A percentile compares a stretch with the other conserved stretches of the same genome.
Conservation (phyloP, 2,113 vertebrate species). For the Calyptomena viridis region DNA sequence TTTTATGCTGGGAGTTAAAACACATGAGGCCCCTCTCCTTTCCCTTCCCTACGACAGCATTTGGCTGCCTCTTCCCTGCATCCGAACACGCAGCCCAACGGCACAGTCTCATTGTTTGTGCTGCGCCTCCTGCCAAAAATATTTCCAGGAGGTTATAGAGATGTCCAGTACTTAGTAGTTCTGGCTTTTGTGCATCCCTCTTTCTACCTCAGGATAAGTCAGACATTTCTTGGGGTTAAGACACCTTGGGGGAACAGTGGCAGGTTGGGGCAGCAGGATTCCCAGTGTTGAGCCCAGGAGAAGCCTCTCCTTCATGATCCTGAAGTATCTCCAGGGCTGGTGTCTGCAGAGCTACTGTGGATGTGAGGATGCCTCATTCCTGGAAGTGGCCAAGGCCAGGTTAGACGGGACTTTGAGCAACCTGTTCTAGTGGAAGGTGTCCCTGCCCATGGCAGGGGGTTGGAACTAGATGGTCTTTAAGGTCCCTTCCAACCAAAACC, state of each 20-base stretch:
- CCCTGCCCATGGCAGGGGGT: neutral
- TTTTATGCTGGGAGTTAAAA: slow-evolving; percentile 48
- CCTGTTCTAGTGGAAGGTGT: neutral
- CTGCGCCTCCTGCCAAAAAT: slow-evolving; percentile 32
- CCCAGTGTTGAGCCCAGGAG: neutral
- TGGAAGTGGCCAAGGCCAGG: neutral
- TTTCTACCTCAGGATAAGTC: neutral
- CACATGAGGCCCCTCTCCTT: neutral
- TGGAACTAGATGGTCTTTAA: neutral
- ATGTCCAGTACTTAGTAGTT: neutral
- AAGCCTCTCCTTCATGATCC: neutral
- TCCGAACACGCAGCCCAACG: neutral
- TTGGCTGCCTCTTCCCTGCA: slow-evolving; percentile 23
- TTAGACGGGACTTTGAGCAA: neutral
- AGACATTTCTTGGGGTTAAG: neutral
- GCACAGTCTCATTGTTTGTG: slow-evolving; percentile 12
- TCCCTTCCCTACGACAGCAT: neutral
- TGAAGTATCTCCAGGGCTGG: neutral
- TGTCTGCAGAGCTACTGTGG: neutral
- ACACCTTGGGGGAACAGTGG: neutral
- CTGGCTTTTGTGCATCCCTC: neutral
- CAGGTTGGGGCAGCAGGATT: neutral
- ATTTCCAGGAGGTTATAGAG: slow-evolving; percentile 52
- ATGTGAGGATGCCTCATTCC: neutral
- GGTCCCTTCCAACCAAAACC: neutral